These are phyloP conservation scores for Mesorhabditis belari DNA, from an alignment of 2,888 invertebrate species.

Conservation along the genomic window DNA sequence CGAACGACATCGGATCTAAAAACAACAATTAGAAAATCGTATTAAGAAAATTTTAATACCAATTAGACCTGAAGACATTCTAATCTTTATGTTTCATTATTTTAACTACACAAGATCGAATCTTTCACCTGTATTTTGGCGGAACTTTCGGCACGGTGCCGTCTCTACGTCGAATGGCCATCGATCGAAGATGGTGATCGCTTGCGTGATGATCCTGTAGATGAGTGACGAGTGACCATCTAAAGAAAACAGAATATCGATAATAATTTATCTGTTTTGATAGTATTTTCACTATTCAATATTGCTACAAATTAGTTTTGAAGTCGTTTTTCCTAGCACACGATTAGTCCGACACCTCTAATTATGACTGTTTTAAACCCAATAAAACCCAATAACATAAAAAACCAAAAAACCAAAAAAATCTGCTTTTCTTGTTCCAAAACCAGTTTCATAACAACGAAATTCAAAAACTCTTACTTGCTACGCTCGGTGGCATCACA, in stretches of 20 bases:
- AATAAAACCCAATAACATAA: not conserved
- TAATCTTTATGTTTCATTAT: too few species aligned
- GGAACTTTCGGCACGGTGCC: conserved; percentile 1
- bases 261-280: not conserved
- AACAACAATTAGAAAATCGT: not conserved
- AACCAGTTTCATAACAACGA: not conserved
- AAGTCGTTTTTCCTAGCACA: too few species aligned
- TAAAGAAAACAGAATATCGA: conserved; percentile 1
- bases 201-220: conserved; percentile 86
- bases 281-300: too few species aligned
- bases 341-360: too few species aligned
- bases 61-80: too few species aligned
- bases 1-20: conserved; percentile 12
- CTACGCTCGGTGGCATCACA: conserved; percentile 43
- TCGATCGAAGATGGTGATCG: conserved; percentile 66
- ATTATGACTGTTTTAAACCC: too few species aligned
- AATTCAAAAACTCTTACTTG: conserved; percentile 8
- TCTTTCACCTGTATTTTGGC: conserved; percentile 1
- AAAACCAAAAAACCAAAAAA: not conserved
- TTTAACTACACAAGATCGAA: too few species aligned
- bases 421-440: not conserved
- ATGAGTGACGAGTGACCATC: conserved; percentile 90
- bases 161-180: conserved; percentile 55
- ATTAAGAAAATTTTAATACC: too few species aligned
- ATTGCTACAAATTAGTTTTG: too few species aligned